Evolutionary conservation across 2,113 vertebrate species (phyloP).

Genomic region (Nerophis ophidion): DNA sequence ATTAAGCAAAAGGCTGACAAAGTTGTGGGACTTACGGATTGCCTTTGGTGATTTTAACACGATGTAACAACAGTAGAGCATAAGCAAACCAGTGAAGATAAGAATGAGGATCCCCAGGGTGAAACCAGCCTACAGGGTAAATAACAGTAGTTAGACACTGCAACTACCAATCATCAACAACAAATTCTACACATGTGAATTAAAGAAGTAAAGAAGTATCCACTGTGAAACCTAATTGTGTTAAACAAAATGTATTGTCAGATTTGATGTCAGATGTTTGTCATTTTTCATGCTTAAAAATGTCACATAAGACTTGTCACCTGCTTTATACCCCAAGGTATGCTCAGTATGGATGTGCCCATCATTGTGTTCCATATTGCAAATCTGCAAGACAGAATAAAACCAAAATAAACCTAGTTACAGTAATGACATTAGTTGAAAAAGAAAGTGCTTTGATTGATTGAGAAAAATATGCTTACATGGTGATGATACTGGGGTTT

Average conservation of each 20-base stretch:
- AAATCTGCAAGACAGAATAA: constrained; percentile 74
- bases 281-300: not conserved
- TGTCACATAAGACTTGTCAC: constrained; percentile 55
- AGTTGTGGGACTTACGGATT: constrained; percentile 78
- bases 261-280: not conserved
- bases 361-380: constrained; percentile 99
- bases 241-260: too few species aligned
- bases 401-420: constrained; percentile 3
- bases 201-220: too few species aligned
- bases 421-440: not conserved
- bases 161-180: not conserved
- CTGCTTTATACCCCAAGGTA: constrained; percentile 98
- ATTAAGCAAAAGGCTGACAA: not conserved
- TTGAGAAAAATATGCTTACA: constrained; percentile 72
- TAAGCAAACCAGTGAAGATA: constrained; percentile 81
- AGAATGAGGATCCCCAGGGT: constrained; percentile 84
- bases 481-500: constrained; percentile 92
- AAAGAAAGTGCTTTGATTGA: not conserved
- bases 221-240: too few species aligned
- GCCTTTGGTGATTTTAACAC: constrained; percentile 84
- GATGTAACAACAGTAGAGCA: constrained; percentile 91
- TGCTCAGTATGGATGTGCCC: constrained; percentile 97
- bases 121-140: constrained; percentile 83
- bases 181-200: not conserved
- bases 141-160: constrained; percentile 3